A percentile compares a stretch with the other conserved stretches of the same genome.
phyloP scores from a whole-genome alignment of 2,888 invertebrate genomes.

The Merodon equestris region DNA sequence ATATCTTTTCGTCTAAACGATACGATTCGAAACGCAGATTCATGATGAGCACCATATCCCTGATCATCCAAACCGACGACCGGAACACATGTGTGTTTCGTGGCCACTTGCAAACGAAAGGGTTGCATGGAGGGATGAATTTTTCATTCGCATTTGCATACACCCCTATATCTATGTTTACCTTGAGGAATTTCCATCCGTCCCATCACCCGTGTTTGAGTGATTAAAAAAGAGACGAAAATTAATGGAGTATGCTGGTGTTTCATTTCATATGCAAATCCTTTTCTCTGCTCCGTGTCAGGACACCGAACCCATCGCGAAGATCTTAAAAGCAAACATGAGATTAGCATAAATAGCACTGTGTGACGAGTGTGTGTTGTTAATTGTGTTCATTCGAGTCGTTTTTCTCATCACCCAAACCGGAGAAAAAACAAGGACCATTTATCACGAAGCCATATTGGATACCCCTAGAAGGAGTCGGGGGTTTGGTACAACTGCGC shows the following conservation, averaged over 20 bases:
- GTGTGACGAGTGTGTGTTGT: constrained; percentile 29
- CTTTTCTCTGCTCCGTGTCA: constrained; percentile 16
- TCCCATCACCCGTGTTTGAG: constrained; percentile 21
- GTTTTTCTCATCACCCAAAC: constrained; percentile 66
- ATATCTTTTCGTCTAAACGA: constrained; percentile 56
- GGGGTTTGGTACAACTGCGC: no score
- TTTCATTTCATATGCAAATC: constrained; percentile 60
- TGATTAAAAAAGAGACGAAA: constrained; percentile 62
- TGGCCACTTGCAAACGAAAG: constrained; percentile 52
- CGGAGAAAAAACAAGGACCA: constrained; percentile 57
- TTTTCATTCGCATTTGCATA: constrained; percentile 53
- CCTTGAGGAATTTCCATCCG: constrained; percentile 44
- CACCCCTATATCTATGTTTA: constrained; percentile 31
- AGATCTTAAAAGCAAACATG: constrained; percentile 59
- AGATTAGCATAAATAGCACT: constrained; percentile 59
- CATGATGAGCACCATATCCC: constrained; percentile 38
- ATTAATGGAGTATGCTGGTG: constrained; percentile 66
- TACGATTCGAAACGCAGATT: constrained; percentile 44
- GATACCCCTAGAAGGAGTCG: background rate
- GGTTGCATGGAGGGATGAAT: constrained; percentile 40
- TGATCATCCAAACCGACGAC: background rate
- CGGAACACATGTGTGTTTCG: constrained; percentile 41
- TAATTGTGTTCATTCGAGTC: constrained; percentile 63
- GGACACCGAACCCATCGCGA: constrained; percentile 42
- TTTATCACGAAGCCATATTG: constrained; percentile 57